Evolutionary conservation across 2,113 vertebrate genomes (phyloP).

Genomic region (Cheirogaleus medius): DNA sequence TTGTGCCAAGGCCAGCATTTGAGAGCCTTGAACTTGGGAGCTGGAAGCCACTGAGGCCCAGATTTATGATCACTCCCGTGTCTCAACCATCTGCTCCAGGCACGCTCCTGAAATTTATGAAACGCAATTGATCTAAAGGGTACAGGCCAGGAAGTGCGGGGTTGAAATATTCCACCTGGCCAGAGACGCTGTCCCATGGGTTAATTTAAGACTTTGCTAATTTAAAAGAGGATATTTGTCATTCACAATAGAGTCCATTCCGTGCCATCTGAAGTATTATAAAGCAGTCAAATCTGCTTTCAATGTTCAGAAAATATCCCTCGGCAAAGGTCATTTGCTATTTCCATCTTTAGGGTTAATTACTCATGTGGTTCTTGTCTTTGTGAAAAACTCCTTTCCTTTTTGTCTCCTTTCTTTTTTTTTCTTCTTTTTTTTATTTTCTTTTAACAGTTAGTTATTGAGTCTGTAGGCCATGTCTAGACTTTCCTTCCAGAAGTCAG

Average conservation of each 20-base stretch:
- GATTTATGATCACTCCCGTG: background rate
- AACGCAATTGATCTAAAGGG: constrained; percentile 36
- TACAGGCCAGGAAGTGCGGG: background rate
- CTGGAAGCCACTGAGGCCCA: background rate
- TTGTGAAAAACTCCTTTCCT: background rate
- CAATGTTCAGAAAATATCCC: background rate
- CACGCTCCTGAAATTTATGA: constrained; percentile 48
- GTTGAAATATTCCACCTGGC: constrained; percentile 26
- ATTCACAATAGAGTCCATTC: background rate
- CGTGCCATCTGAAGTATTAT: background rate
- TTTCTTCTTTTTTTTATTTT: background rate
- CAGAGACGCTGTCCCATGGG: background rate
- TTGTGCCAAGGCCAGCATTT: constrained; percentile 9
- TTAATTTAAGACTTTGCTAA: constrained; percentile 11
- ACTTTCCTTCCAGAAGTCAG: background rate
- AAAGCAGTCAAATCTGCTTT: background rate
- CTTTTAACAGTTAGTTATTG: background rate
- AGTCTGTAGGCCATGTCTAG: background rate
- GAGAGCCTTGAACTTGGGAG: background rate
- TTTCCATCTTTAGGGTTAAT: background rate
- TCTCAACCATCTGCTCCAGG: constrained; percentile 51
- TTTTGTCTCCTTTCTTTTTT: background rate
- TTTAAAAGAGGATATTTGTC: background rate
- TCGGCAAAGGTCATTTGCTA: background rate
- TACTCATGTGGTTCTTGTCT: background rate